These are phyloP conservation scores for Acholoe squamosa DNA, from an alignment of 2,888 invertebrate species.

Conservation along the genomic window DNA sequence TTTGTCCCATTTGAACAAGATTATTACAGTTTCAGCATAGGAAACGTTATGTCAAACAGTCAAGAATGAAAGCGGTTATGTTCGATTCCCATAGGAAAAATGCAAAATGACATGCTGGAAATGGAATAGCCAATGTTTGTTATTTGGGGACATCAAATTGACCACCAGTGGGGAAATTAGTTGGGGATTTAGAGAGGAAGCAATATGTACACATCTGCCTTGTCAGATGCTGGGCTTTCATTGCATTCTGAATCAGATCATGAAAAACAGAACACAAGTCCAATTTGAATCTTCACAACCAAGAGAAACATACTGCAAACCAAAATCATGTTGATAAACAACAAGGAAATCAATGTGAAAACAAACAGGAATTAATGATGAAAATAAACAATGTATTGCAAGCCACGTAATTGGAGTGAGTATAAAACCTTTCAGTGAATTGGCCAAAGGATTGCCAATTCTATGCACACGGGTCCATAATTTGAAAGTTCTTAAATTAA, in stretches of 20 bases:
- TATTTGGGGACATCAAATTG: not conserved
- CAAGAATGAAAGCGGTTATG: not conserved
- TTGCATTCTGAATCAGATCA: not conserved
- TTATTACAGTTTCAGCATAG: not conserved
- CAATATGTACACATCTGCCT: not conserved
- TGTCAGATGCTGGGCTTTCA: not conserved
- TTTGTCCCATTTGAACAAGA: not conserved
- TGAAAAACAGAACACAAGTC: too few species aligned
- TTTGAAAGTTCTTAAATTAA: not conserved
- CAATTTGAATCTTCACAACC: too few species aligned
- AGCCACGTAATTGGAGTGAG: too few species aligned
- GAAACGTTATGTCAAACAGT: not conserved
- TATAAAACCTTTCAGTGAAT: too few species aligned
- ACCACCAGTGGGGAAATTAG: slow-evolving; percentile 17
- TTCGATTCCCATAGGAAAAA: not conserved
- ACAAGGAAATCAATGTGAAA: too few species aligned
- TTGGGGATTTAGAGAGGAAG: not conserved
- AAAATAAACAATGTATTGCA: too few species aligned
- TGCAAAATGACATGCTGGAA: not conserved
- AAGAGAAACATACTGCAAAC: too few species aligned
- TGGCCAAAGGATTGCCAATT: too few species aligned
- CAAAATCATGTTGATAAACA: too few species aligned
- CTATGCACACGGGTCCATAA: not conserved
- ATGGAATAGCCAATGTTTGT: not conserved
- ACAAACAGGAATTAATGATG: too few species aligned